Conservation (phyloP, 2,797 vertebrate genomes). For the Dryobates pubescens region DNA sequence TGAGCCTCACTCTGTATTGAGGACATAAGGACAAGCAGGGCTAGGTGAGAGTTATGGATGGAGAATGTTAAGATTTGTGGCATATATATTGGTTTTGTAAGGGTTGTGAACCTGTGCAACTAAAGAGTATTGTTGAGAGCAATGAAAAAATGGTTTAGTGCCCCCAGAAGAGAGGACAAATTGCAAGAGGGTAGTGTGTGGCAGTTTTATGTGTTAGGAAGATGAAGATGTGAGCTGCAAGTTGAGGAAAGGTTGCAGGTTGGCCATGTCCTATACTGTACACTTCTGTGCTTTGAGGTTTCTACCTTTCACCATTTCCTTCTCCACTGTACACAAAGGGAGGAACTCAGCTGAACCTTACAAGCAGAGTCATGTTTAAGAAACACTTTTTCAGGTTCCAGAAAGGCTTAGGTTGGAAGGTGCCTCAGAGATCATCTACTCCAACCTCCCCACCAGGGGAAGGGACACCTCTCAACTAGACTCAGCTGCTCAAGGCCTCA, state of each 20-base stretch:
- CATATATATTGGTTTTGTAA: not conserved
- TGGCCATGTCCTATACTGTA: not conserved
- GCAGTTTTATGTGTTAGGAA: not conserved
- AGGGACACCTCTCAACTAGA: too few species aligned
- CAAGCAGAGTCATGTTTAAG: not conserved
- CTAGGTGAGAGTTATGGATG: not conserved
- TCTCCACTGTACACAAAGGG: not conserved
- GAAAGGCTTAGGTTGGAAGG: not conserved
- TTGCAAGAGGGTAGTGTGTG: not conserved
- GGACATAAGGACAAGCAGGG: not conserved
- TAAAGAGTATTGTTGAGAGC: not conserved
- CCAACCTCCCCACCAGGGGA: too few species aligned
- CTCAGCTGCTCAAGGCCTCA: too few species aligned
- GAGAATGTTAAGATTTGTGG: not conserved
- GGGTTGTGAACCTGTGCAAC: not conserved
- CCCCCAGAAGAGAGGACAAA: not conserved
- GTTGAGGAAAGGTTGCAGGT: not conserved
- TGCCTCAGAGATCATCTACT: too few species aligned
- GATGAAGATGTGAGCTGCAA: not conserved
- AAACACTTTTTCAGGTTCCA: not conserved
- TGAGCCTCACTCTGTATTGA: not conserved
- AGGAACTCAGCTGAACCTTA: not conserved
- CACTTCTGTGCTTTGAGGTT: not conserved
- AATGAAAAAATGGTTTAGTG: not conserved
- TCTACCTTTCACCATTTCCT: not conserved